These are phyloP conservation scores for Polymixis flavicincta DNA, from an alignment of 2,888 invertebrate species.

Conservation along the genomic window DNA sequence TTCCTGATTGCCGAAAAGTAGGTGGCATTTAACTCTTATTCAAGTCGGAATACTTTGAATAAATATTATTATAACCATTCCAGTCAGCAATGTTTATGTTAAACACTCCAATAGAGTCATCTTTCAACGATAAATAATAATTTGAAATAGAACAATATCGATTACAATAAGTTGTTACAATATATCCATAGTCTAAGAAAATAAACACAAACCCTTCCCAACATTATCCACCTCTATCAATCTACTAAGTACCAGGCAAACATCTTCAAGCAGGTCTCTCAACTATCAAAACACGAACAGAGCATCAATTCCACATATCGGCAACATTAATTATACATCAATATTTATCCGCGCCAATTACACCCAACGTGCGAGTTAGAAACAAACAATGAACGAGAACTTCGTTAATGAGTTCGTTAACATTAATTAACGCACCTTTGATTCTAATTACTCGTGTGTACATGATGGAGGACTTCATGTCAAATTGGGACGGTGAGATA, in stretches of 20 bases:
- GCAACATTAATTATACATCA: slow-evolving; percentile 62
- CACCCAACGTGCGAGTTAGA: slow-evolving; percentile 55
- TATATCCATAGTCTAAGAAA: slow-evolving; percentile 16
- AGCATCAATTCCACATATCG: slow-evolving; percentile 56
- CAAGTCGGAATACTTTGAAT: not conserved
- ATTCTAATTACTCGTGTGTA: slow-evolving; percentile 68
- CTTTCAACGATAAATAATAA: not conserved
- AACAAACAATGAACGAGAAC: slow-evolving; percentile 63
- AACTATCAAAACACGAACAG: slow-evolving; percentile 62
- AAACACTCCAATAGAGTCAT: not conserved
- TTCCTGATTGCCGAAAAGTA: not conserved
- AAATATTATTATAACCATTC: not conserved
- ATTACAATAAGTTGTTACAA: not conserved
- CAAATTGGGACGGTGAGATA: slow-evolving; percentile 53
- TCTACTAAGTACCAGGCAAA: slow-evolving; percentile 57
- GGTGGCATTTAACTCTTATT: not conserved
- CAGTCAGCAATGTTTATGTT: not conserved
- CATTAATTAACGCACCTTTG: slow-evolving; percentile 77
- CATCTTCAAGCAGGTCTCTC: slow-evolving; percentile 37
- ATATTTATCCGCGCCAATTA: slow-evolving; percentile 66
- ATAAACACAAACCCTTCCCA: slow-evolving; percentile 34
- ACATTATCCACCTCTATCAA: not conserved
- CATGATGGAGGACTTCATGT: slow-evolving; percentile 61
- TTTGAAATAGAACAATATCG: not conserved
- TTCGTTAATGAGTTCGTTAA: slow-evolving; percentile 75